Conservation (phyloP, 1,140 invertebrate species). For the Caerostris extrusa region DNA sequence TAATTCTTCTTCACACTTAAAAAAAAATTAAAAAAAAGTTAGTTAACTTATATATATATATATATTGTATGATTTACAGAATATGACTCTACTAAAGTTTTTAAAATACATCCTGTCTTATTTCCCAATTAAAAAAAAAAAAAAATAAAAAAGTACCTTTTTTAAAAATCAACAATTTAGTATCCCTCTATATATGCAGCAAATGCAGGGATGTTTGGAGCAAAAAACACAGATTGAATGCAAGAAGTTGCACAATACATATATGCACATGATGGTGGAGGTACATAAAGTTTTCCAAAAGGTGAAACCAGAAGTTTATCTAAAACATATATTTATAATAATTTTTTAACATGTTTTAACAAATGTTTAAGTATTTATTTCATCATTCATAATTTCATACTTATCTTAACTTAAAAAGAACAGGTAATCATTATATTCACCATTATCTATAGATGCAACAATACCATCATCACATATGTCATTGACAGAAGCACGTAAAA, state of each 20-base stretch:
- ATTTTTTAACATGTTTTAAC: neutral
- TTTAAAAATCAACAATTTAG: constrained; percentile 39
- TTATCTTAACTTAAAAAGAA: neutral
- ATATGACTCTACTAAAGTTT: too few relatives aligned
- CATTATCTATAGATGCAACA: constrained; percentile 90
- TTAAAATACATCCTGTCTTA: too few relatives aligned
- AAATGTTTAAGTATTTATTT: neutral
- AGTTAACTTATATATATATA: too few relatives aligned
- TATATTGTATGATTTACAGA: too few relatives aligned
- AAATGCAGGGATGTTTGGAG: constrained; percentile 54
- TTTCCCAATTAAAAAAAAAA: neutral
- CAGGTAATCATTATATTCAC: constrained; percentile 79
- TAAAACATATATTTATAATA: constrained; percentile 76
- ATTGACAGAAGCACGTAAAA: constrained; percentile 84
- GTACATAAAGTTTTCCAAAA: constrained; percentile 88
- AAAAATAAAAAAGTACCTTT: constrained; percentile 48
- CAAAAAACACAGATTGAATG: constrained; percentile 65
- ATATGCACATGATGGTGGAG: constrained; percentile 90
- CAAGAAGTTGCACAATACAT: constrained; percentile 82
- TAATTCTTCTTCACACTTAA: too few relatives aligned
- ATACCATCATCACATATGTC: constrained; percentile 83
- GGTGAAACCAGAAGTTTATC: constrained; percentile 87
- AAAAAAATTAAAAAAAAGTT: too few relatives aligned
- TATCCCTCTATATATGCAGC: constrained; percentile 38
- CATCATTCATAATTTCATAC: neutral